Percentiles rank a stretch among this genome's conserved stretches.
These are phyloP conservation scores for Drosophila pseudotalamancana DNA, from an alignment of 2,888 invertebrate genomes.

Conservation along the genomic window DNA sequence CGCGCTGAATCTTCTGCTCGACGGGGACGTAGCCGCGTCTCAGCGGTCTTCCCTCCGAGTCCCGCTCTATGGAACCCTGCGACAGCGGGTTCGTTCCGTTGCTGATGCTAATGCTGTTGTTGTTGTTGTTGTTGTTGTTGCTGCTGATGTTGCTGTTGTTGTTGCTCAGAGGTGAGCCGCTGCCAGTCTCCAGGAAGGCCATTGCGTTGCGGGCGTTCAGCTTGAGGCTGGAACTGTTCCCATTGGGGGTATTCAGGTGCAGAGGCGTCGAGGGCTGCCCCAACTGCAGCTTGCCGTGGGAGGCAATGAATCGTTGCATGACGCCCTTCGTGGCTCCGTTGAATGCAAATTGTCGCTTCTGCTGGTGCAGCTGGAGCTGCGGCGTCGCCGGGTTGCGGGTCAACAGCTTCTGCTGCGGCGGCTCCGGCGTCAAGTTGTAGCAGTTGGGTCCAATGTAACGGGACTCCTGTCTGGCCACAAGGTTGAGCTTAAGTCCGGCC, in stretches of 20 bases:
- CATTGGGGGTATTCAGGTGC: slow-evolving; percentile 9
- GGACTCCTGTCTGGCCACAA: slow-evolving; percentile 65
- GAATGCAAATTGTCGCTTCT: slow-evolving; percentile 86
- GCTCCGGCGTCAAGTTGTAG: slow-evolving; percentile 82
- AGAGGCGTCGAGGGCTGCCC: slow-evolving; percentile 42
- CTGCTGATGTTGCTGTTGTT: background rate
- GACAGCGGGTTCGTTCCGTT: slow-evolving; percentile 68
- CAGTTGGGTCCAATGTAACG: slow-evolving; percentile 83
- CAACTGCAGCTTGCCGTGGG: slow-evolving; percentile 88
- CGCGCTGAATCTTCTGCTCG: slow-evolving; percentile 94
- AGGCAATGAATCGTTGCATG: slow-evolving; percentile 94
- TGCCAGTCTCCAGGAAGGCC: slow-evolving; percentile 58
- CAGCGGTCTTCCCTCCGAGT: slow-evolving; percentile 87
- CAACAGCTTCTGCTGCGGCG: slow-evolving; percentile 83
- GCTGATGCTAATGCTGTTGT: slow-evolving; percentile 1
- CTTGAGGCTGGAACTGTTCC: slow-evolving; percentile 40
- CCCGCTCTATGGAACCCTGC: slow-evolving; percentile 85
- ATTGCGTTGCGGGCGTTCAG: slow-evolving; percentile 61
- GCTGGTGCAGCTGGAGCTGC: slow-evolving; percentile 53
- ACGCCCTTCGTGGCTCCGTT: slow-evolving; percentile 89
- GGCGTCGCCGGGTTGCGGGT: slow-evolving; percentile 82
- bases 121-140: slow-evolving; percentile 6
- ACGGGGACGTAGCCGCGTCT: slow-evolving; percentile 93
- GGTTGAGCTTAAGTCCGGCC: slow-evolving; percentile 42
- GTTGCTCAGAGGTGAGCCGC: slow-evolving; percentile 11